Conservation (phyloP, 2,888 invertebrate genomes). For the Nemotelus nigrinus region DNA sequence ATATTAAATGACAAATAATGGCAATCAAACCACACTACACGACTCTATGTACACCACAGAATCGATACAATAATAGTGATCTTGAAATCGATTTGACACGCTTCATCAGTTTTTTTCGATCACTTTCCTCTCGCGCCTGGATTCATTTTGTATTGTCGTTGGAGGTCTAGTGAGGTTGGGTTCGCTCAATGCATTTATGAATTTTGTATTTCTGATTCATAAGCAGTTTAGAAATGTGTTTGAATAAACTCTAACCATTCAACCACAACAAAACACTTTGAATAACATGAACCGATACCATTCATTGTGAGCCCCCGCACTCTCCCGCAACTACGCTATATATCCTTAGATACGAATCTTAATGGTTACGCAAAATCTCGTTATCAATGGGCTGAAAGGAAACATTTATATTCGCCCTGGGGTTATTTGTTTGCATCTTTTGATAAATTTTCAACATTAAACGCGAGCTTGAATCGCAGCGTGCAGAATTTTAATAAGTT, state of each 20-base stretch:
- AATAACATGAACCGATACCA: too few species aligned
- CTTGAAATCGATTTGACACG: conserved; percentile 34
- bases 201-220: background rate
- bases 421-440: background rate
- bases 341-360: background rate
- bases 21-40: conserved; percentile 2
- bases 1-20: conserved; percentile 30
- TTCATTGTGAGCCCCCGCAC: too few species aligned
- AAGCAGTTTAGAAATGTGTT: background rate
- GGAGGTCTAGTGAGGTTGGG: too few species aligned
- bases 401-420: background rate
- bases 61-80: background rate
- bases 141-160: too few species aligned
- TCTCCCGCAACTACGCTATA: background rate
- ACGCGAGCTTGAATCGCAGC: background rate
- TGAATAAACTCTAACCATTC: background rate
- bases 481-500: background rate
- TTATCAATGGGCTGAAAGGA: background rate
- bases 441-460: background rate
- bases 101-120: conserved; percentile 12
- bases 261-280: too few species aligned
- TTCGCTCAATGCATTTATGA: background rate
- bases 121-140: too few species aligned
- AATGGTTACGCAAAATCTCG: background rate
- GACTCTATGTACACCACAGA: background rate